Conservation (phyloP, 2,888 invertebrate genomes). For the Trichogramma evanescens region DNA sequence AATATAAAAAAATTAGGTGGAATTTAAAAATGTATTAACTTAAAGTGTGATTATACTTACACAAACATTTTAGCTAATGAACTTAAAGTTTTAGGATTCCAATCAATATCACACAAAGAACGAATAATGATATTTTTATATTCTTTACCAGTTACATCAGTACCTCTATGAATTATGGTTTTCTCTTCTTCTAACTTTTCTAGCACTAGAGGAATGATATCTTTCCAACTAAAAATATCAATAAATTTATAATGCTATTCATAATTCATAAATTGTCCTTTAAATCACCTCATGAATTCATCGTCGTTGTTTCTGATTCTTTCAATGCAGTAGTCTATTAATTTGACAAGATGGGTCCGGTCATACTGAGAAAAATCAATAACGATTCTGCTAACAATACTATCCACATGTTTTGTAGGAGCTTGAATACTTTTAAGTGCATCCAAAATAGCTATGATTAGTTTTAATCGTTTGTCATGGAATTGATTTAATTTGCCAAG, state of each 20-base stretch:
- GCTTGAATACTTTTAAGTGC: slow-evolving; percentile 44
- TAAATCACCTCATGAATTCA: slow-evolving; percentile 47
- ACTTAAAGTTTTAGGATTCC: slow-evolving; percentile 57
- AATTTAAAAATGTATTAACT: neutral
- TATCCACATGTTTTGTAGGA: slow-evolving; percentile 44
- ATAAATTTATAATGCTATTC: neutral
- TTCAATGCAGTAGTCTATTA: slow-evolving; percentile 54
- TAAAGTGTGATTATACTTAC: slow-evolving; percentile 43
- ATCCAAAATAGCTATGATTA: slow-evolving; percentile 42
- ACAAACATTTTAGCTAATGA: slow-evolving; percentile 62
- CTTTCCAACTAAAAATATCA: slow-evolving; percentile 56
- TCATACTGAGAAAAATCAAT: slow-evolving; percentile 51
- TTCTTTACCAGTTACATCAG: slow-evolving; percentile 54
- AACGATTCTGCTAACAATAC: slow-evolving; percentile 50
- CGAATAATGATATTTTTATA: slow-evolving; percentile 58
- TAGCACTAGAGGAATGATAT: slow-evolving; percentile 58
- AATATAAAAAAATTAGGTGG: slow-evolving; percentile 9
- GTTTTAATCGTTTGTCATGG: slow-evolving; percentile 36
- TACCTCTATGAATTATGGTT: slow-evolving; percentile 53
- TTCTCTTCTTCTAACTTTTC: slow-evolving; percentile 52
- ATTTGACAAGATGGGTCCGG: slow-evolving; percentile 50
- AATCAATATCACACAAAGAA: slow-evolving; percentile 55
- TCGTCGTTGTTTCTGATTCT: slow-evolving; percentile 51
- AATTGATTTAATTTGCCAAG: slow-evolving; percentile 23
- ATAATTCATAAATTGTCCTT: neutral